phyloP scores from a whole-genome alignment of 1,140 invertebrate species.

The Heliconius hermathena region DNA sequence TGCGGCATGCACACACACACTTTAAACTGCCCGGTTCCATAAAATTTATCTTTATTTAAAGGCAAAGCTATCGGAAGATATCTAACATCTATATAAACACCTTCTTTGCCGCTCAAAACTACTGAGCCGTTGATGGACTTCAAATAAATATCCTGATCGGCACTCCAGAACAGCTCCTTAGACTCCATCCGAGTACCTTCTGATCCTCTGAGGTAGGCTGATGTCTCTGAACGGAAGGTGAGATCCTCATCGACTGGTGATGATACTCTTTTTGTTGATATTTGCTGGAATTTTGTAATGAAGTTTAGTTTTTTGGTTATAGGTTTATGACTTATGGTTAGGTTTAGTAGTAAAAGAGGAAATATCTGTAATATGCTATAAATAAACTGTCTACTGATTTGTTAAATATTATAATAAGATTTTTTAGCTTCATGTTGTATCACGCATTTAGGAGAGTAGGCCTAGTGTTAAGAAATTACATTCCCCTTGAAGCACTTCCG shows the following conservation, averaged over 20 bases:
- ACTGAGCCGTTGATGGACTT: conserved; percentile 91
- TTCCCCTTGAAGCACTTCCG: no score
- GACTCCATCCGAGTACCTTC: conserved; percentile 84
- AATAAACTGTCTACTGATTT: no score
- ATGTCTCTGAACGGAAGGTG: conserved; percentile 84
- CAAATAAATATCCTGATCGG: conserved; percentile 90
- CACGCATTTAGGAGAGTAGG: no score
- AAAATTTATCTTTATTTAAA: conserved; percentile 69
- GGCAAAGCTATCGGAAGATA: conserved; percentile 86
- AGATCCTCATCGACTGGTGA: conserved; percentile 88
- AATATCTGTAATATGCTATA: no score
- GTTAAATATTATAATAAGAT: no score
- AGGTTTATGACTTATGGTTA: no score
- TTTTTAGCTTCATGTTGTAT: no score
- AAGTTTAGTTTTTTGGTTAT: neutral
- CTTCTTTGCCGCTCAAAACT: conserved; percentile 86
- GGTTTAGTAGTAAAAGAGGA: no score
- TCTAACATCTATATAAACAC: conserved; percentile 87
- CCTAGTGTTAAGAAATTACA: no score
- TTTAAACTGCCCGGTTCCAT: conserved; percentile 87
- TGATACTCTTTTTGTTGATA: conserved; percentile 87
- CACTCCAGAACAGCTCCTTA: conserved; percentile 81
- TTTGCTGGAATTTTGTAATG: conserved; percentile 71
- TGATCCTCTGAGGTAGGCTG: conserved; percentile 84
- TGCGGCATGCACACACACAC: conserved; percentile 94